Conservation (phyloP, 2,113 vertebrate species). For the Corythornis cristatus region DNA sequence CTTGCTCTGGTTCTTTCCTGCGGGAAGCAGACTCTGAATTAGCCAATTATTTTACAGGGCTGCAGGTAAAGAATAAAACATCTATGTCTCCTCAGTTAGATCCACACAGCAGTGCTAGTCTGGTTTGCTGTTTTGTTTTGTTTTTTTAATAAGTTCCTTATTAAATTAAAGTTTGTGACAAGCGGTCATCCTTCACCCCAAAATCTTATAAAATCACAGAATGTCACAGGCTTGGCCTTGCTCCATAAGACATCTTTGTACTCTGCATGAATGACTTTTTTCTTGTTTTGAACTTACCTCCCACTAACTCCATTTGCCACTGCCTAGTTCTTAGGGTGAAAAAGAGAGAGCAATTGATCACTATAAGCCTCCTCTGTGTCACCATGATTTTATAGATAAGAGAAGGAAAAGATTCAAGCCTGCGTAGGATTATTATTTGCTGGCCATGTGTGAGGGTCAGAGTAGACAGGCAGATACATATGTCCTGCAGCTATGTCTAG, state of each 20-base stretch:
- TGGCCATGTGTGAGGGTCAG: not conserved
- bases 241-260: not conserved
- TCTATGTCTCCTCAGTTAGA: not conserved
- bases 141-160: not conserved
- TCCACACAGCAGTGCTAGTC: not conserved
- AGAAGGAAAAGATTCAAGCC: not conserved
- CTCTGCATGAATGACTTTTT: not conserved
- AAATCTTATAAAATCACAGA: not conserved
- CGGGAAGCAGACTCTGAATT: not conserved
- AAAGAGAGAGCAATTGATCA: not conserved
- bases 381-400: conserved; percentile 6
- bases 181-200: not conserved
- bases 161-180: not conserved
- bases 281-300: not conserved
- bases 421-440: not conserved
- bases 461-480: not conserved
- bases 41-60: not conserved
- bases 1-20: not conserved
- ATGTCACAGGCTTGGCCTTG: not conserved
- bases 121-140: not conserved
- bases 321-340: not conserved
- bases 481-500: not conserved
- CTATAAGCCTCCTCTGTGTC: not conserved
- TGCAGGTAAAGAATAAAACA: not conserved
- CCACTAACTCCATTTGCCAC: not conserved